Evolutionary conservation across 1,140 invertebrate species (phyloP).

Genomic region (Maniola jurtina): DNA sequence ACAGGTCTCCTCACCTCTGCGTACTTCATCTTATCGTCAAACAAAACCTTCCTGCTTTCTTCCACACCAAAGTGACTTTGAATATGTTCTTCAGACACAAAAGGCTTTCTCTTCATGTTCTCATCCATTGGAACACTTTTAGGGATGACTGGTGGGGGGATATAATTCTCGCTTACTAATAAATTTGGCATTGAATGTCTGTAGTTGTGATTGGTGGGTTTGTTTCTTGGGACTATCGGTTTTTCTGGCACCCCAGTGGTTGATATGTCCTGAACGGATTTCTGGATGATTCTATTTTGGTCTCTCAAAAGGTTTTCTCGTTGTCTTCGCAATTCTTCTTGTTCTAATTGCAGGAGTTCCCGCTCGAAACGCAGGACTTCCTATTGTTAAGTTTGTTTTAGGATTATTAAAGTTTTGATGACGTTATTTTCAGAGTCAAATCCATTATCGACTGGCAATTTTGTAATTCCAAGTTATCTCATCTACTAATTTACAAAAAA

Average conservation of each 20-base stretch:
- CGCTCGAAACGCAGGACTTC: conserved; percentile 88
- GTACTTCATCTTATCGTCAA: conserved; percentile 48
- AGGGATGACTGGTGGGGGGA: conserved; percentile 38
- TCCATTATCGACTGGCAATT: no score
- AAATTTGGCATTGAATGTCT: conserved; percentile 86
- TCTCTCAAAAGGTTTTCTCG: conserved; percentile 84
- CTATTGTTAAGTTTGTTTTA: conserved; percentile 55
- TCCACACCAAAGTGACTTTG: conserved; percentile 70
- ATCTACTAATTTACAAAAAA: no score
- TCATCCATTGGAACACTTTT: conserved; percentile 50
- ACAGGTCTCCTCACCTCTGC: conserved; percentile 36
- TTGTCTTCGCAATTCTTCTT: conserved; percentile 87
- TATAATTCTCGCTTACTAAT: conserved; percentile 72
- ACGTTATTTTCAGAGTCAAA: neutral
- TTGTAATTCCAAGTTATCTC: no score
- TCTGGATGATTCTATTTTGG: conserved; percentile 80
- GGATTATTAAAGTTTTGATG: neutral
- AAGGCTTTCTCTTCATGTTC: conserved; percentile 62
- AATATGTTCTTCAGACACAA: conserved; percentile 71
- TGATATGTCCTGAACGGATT: conserved; percentile 82
- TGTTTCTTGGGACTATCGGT: conserved; percentile 38
- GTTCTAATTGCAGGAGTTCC: conserved; percentile 86
- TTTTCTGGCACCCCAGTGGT: conserved; percentile 54
- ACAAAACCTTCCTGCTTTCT: conserved; percentile 65
- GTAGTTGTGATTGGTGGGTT: conserved; percentile 73